These are phyloP conservation scores for Nannoperca australis DNA, from an alignment of 2,797 vertebrate genomes.

Conservation along the genomic window DNA sequence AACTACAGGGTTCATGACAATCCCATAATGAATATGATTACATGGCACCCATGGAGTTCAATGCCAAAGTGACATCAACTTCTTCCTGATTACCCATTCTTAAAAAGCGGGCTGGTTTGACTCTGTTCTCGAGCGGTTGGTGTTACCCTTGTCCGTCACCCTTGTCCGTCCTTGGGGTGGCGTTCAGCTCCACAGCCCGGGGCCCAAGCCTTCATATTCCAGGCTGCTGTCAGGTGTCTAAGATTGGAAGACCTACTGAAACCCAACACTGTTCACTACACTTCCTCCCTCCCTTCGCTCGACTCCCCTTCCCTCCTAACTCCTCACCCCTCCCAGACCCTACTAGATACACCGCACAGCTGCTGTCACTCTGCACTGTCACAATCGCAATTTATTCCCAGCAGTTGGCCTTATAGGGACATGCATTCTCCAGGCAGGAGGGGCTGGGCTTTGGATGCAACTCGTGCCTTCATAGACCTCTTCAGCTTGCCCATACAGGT, in stretches of 20 bases:
- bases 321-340: conserved; percentile 65
- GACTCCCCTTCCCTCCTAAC: conserved; percentile 55
- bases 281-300: conserved; percentile 62
- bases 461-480: conserved; percentile 30
- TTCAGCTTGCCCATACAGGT: conserved; percentile 51
- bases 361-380: conserved; percentile 90
- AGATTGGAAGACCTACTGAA: conserved; percentile 96
- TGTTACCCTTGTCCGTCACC: conserved; percentile 94
- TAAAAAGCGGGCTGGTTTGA: conserved; percentile 37
- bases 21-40: conserved; percentile 8
- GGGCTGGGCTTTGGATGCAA: conserved; percentile 52
- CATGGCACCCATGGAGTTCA: conserved; percentile 4
- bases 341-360: conserved; percentile 86
- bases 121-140: conserved; percentile 34
- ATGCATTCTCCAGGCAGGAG: conserved; percentile 87
- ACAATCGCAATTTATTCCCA: conserved; percentile 87
- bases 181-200: conserved; percentile 76
- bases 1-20: conserved; percentile 1
- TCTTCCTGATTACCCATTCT: conserved; percentile 26
- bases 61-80: conserved; percentile 21
- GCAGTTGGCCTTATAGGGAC: conserved; percentile 93
- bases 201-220: conserved; percentile 80
- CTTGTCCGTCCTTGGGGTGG: conserved; percentile 97
- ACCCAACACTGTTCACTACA: conserved; percentile 87
- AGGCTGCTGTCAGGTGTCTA: conserved; percentile 90